Conservation (phyloP, 1,140 invertebrate genomes). For the Papilio xuthus region DNA sequence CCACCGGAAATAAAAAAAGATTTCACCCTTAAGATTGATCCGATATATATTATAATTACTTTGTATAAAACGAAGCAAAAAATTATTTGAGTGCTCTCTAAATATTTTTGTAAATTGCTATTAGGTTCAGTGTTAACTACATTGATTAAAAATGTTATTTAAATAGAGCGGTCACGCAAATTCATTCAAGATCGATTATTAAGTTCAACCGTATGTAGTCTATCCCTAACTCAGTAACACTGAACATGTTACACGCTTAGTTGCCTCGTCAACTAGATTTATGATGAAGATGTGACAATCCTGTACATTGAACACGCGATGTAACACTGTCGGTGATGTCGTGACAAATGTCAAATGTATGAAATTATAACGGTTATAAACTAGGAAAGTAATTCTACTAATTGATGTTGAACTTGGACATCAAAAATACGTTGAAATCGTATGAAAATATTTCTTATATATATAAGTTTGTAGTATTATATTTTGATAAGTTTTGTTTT, state of each 20-base stretch:
- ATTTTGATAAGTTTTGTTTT: background rate
- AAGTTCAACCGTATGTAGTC: background rate
- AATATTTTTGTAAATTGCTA: too few species aligned
- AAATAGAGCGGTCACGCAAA: too few species aligned
- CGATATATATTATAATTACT: too few species aligned
- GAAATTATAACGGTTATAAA: background rate
- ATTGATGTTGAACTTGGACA: background rate
- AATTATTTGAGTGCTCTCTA: too few species aligned
- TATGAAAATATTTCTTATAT: too few species aligned
- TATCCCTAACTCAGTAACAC: background rate
- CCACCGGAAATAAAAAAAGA: too few species aligned
- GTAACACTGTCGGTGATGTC: background rate
- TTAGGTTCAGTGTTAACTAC: too few species aligned
- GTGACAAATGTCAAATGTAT: slow-evolving; percentile 20
- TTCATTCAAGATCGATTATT: too few species aligned
- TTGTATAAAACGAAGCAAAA: too few species aligned
- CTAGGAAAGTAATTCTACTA: background rate
- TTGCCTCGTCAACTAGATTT: background rate
- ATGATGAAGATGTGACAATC: slow-evolving; percentile 9
- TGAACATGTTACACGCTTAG: background rate
- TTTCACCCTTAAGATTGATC: too few species aligned
- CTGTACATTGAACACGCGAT: background rate
- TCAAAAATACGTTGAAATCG: background rate
- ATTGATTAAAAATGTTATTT: too few species aligned
- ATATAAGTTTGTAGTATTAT: background rate